Conservation (phyloP, 2,113 vertebrate species). For the Laterallus jamaicensis region DNA sequence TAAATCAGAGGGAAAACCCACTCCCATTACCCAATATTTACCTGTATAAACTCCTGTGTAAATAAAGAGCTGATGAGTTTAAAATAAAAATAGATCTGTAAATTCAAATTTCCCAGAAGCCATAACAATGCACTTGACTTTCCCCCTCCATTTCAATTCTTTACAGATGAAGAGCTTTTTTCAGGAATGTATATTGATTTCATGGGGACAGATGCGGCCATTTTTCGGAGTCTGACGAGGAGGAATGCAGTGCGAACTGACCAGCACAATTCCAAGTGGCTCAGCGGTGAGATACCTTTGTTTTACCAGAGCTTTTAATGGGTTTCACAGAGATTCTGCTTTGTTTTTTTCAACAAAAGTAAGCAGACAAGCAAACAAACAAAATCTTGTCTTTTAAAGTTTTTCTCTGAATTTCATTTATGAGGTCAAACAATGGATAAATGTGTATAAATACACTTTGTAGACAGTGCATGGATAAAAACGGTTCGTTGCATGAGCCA, state of each 20-base stretch:
- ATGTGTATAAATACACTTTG: background rate
- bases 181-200: conserved; percentile 99
- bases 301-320: background rate
- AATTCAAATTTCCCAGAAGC: background rate
- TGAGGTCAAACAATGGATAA: background rate
- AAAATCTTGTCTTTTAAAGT: background rate
- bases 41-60: background rate
- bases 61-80: background rate
- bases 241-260: conserved; percentile 94
- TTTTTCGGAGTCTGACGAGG: conserved; percentile 94
- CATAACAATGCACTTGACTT: background rate
- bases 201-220: conserved; percentile 97
- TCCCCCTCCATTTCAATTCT: background rate
- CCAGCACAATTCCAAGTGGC: conserved; percentile 98
- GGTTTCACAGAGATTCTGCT: background rate
- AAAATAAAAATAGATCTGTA: background rate
- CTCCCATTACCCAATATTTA: background rate
- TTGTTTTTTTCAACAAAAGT: background rate
- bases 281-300: conserved; percentile 85
- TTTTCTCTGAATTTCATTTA: background rate
- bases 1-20: background rate
- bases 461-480: background rate
- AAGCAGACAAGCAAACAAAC: too few relatives aligned
- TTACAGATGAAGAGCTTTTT: conserved; percentile 94
- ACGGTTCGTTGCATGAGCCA: background rate